phyloP scores from a whole-genome alignment of 2,888 invertebrate species.

The Pachycephus smyrnensis region DNA sequence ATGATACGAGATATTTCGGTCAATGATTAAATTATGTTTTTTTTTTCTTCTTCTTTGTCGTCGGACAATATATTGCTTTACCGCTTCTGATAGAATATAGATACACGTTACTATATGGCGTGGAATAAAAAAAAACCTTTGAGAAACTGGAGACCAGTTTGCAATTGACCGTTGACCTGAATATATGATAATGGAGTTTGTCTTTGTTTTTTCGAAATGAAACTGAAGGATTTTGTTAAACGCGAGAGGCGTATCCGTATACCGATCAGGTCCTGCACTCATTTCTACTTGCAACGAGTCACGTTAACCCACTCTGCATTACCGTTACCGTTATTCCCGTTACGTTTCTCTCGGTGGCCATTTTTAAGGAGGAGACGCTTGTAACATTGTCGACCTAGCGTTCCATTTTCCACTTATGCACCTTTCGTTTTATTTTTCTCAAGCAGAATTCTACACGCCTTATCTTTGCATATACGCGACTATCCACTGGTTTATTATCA shows the following conservation, averaged over 20 bases:
- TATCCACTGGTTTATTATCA: background rate
- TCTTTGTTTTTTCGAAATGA: background rate
- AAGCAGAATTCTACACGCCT: background rate
- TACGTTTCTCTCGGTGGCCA: slow-evolving; percentile 17
- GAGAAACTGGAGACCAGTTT: background rate
- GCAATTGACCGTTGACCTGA: background rate
- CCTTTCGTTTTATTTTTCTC: background rate
- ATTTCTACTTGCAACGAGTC: slow-evolving; percentile 23
- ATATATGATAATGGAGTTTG: background rate
- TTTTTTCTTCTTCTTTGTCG: background rate
- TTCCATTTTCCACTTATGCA: background rate
- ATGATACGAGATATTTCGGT: background rate
- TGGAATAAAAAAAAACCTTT: background rate
- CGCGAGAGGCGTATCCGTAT: background rate
- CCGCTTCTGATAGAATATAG: background rate
- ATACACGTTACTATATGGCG: background rate
- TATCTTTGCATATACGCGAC: background rate
- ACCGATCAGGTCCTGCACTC: background rate
- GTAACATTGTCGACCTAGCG: background rate
- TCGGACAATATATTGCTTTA: background rate
- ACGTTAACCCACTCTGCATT: slow-evolving; percentile 38
- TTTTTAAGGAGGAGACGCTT: background rate
- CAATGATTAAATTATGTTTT: background rate
- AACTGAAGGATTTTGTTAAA: background rate
- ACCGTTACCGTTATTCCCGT: slow-evolving; percentile 37